These are phyloP conservation scores for Onychorhynchus coronatus DNA, from an alignment of 2,113 vertebrate genomes.

Conservation along the genomic window DNA sequence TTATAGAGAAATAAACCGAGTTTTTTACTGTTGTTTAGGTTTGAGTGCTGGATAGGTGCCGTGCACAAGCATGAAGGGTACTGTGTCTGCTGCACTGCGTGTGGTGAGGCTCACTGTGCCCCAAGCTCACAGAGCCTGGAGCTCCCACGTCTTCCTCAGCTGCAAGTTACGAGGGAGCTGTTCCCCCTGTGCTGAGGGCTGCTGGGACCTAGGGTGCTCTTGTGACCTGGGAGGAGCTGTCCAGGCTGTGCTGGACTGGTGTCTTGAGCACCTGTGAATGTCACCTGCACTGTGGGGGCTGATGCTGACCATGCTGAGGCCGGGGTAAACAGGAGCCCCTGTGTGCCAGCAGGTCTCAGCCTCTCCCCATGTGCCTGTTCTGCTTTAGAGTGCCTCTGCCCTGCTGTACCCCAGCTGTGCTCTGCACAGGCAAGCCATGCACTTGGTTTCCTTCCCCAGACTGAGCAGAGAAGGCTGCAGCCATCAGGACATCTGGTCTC, in stretches of 20 bases:
- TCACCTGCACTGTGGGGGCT: rapidly evolving
- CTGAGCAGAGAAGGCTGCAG: background rate
- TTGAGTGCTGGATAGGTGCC: background rate
- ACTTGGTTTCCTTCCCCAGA: background rate
- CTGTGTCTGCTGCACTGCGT: background rate
- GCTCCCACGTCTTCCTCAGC: background rate
- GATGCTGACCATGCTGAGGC: background rate
- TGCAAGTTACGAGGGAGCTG: background rate
- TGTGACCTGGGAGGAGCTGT: background rate
- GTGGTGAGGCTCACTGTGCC: background rate
- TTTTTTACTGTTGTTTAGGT: background rate
- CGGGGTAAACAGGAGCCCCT: background rate
- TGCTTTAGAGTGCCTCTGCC: background rate
- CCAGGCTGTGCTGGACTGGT: background rate
- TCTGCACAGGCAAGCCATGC: background rate
- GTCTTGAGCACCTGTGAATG: background rate
- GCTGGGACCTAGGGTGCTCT: background rate
- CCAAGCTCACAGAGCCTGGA: background rate
- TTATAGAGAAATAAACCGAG: constrained; percentile 44
- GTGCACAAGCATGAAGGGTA: rapidly evolving
- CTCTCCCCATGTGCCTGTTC: background rate
- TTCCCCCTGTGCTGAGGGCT: background rate
- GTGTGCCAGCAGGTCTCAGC: background rate
- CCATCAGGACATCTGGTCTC: background rate
- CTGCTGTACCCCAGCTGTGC: background rate